Base-by-base conservation (phyloP, 2,888 invertebrate genomes). In the Zaprionus obscuricornis region DNA sequence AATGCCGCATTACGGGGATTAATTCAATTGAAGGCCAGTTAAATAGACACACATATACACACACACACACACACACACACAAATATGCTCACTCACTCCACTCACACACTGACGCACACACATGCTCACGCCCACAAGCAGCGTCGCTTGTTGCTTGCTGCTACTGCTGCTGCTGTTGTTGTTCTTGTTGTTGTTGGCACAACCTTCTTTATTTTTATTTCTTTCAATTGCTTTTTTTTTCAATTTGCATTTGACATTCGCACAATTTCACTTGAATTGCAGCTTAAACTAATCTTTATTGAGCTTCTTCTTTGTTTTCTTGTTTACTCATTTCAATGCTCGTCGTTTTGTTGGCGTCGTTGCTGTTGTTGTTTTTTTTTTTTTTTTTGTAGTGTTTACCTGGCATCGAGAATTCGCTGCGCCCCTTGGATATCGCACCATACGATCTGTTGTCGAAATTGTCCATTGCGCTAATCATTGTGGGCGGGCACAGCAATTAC, bases 401-500 rank as follows among this genome's bases (percentile, higher is more conserved):
- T 89, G 89, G 88, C 81, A 85, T 87, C 62, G 88, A 84, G 77
- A 90, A 90, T 74, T 89, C 90, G 81, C 88, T 89, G 64, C 88
- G 86, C 65, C 87, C 85, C 73, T 81, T 83, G 59, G 89, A 88
- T 66, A 89, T 88, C 70, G 89, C 89, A 66, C 88, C 89, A 69
- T 89, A 90, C 56, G 90, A 90, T 74, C 90, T 87, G 82, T 89
- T 90, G 82, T 90, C 81, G 40, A 85, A 85, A 74, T 78, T 78
- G 68, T 81, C 90, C 89, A 90, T 89, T 72, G 89, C 85, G 81
- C 88, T 88, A 50, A 89, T 87, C 90, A 90, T 90, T 74, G 69
- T 86, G 68, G n/a, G 70, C 66, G 66, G 62, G 64, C 75, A 63
- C 71, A 51, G 43, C 51, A 55, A 57, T 18, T 56, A 73, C 70